Conservation (phyloP, 2,113 vertebrate species). For the Pedionomus torquatus region DNA sequence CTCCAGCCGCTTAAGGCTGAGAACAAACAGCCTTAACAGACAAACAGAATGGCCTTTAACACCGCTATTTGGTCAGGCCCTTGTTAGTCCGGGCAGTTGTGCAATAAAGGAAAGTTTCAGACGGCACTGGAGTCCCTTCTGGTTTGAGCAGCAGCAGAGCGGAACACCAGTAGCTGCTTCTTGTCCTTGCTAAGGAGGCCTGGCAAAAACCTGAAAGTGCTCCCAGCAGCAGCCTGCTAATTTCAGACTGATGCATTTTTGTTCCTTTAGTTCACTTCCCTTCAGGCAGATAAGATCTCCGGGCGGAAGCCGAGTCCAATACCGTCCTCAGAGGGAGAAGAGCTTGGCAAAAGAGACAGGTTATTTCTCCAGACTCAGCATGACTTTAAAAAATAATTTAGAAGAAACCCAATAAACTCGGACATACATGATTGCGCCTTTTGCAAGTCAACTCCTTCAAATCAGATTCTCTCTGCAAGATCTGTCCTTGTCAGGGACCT, state of each 20-base stretch:
- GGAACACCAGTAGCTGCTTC: not conserved
- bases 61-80: not conserved
- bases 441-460: not conserved
- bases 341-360: not conserved
- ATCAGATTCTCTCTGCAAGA: not conserved
- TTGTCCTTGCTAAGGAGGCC: not conserved
- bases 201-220: not conserved
- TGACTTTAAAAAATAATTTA: not conserved
- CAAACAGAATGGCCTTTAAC: not conserved
- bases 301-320: not conserved
- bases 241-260: constrained; percentile 23
- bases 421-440: not conserved
- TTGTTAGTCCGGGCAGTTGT: not conserved
- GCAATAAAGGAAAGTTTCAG: not conserved
- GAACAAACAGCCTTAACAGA: not conserved
- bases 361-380: not conserved
- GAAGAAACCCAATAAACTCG: not conserved
- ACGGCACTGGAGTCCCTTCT: not conserved
- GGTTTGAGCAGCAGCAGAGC: not conserved
- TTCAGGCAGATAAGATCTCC: not conserved
- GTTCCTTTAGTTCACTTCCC: constrained; percentile 57
- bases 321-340: not conserved
- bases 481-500: not conserved
- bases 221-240: not conserved
- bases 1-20: not conserved